Base-by-base conservation (phyloP, 2,797 vertebrate species). In the Myotis planiceps region DNA sequence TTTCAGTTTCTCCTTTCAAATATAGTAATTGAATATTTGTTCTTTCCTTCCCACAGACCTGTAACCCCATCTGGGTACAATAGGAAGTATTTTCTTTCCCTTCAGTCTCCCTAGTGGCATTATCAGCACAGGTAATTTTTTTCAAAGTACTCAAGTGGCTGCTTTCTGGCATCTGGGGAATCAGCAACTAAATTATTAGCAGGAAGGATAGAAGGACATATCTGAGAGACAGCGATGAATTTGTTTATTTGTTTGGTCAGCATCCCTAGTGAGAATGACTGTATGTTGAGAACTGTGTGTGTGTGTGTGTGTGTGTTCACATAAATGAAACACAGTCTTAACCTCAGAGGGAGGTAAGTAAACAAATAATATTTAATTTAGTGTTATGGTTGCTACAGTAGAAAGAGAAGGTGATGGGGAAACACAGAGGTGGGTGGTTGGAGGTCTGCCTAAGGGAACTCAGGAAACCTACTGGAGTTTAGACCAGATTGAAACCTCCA, bases 1-100 rank as follows among this genome's bases (percentile, higher is more conserved):
- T 95, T 90, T 93, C 87, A 87, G 85, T 96, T 68, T 89, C 19
- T 65, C 15, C 66, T 75, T 97, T 78, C 55, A 75, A 7, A 79
- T 82, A 51, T 42, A 93, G 51, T 53, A 79, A 74, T 7, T 58
- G 42, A 27, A 19, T 72, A 37, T 79, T 86, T 45, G 5, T 75
- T 85, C 25, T 49, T 66, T 72, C 32, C 21, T 51, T 75, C 29
- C 42, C 19, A 42, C 13, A 39, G 51, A 71, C 14, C 19, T 58
- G 21, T 53, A 39, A 9, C 39, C n/a, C 83, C 18, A 18, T 51
- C 45, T 92, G 18, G 66, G 25, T 23, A 51, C 68, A 47, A 53
- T 15, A 12, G 72, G 32, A 32, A 23, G 8, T 63, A 32, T 42
- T 90, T 85, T 76, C 71, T 74, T 7, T 80, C 9, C 21, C 16